Percentiles rank a stretch among this genome's conserved stretches.
Evolutionary conservation across 2,797 vertebrate genomes (phyloP).

Genomic region (Semotilus atromaculatus): DNA sequence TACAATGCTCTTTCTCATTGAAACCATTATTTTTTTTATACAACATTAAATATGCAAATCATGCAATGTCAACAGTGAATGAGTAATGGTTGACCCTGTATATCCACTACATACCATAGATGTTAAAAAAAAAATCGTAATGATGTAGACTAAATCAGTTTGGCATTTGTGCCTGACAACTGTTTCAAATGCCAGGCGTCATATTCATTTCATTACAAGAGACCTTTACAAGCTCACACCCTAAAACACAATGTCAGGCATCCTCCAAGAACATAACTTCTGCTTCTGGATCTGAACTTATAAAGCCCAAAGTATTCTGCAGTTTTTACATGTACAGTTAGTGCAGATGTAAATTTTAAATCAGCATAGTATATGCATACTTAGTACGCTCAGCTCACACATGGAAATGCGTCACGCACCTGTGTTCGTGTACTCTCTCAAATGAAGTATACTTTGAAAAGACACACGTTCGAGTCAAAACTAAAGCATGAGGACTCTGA

Average conservation of each 20-base stretch:
- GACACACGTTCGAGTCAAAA: background rate
- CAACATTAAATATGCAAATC: background rate
- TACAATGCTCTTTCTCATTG: background rate
- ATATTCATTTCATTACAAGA: conserved; percentile 20
- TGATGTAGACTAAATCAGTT: conserved; percentile 22
- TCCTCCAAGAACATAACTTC: background rate
- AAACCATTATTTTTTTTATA: background rate
- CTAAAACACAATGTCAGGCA: background rate
- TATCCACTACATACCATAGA: background rate
- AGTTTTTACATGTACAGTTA: background rate
- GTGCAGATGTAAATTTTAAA: background rate
- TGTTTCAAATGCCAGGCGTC: conserved; percentile 35
- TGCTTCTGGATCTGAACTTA: background rate
- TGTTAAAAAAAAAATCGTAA: background rate
- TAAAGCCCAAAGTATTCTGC: background rate
- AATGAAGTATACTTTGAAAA: background rate
- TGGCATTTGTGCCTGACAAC: conserved; percentile 29
- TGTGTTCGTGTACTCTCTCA: background rate
- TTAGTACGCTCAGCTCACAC: background rate
- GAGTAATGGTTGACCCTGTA: conserved; percentile 18
- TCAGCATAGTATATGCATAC: background rate
- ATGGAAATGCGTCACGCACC: background rate
- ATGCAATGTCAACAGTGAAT: conserved; percentile 4
- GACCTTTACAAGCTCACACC: conserved; percentile 16
- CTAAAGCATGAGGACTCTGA: background rate